Evolutionary conservation across 2,888 invertebrate genomes (phyloP), one percentile per base, ranked within the genome.

Genomic region (Drosophila pullipes): DNA sequence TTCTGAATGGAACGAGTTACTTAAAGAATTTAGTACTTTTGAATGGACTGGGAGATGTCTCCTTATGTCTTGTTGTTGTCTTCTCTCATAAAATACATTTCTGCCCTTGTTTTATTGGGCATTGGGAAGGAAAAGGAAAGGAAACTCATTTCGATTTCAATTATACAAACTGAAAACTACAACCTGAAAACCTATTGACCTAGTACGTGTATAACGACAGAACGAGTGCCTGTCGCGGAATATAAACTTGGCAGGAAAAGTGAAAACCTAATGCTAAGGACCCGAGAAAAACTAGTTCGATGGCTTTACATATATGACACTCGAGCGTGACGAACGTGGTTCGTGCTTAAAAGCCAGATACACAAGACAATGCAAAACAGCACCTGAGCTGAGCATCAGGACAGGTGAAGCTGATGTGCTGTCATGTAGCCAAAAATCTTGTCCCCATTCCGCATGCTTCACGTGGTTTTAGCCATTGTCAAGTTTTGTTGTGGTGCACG

Each of bases 61-160:
- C 2, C 16, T 0, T 16, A 1, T 25, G 2, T 2, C 47, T 0
- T 39, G 1, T 37, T n/a, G 22, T 22, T 25, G 16, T 49, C 22
- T 39, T 60, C 18, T 2, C 47, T 25, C 55, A 2, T 22, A 49
- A 22, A 4, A 52, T 6, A n/a, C 30, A 52, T 25, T 25, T 25
- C 4, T 47, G 25, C 1, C 9, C 30, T n/a, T 11, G 18, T 30
- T 30, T 52, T 30, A 30, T n/a, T 30, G n/a, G 18, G 30, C 30
- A 30, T 30, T n/a, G 30, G 11, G 10, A 13, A 22, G 22, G 52
- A 22, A 66, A 55, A 16, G 47, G 7, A 49, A 53, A 62, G 63
- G 63, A 64, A 64, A 50, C 74, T 79, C 82, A 85, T 85, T 82
- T 85, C 85, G 75, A 87, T 82, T 84, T 87, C 85, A 82, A 78